Evolutionary conservation across 2,888 invertebrate genomes (phyloP).

Genomic region (Oligia strigilis): DNA sequence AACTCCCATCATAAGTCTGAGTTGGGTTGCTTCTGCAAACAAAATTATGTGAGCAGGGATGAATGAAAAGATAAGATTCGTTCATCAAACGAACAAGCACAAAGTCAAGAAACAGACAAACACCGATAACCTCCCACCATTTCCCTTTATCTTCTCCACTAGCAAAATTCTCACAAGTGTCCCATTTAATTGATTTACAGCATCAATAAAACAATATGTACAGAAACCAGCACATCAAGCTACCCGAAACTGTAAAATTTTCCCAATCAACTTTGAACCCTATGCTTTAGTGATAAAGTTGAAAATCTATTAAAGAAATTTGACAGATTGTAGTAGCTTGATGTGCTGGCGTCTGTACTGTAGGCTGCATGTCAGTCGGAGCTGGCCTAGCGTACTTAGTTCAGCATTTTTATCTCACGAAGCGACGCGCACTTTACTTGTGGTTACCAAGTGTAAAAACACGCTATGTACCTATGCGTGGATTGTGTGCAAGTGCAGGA

Average conservation of each 20-base stretch:
- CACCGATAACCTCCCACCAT: neutral
- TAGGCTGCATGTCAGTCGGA: neutral
- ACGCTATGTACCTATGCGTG: too few relatives aligned
- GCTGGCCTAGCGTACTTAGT: neutral
- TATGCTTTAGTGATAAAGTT: too few relatives aligned
- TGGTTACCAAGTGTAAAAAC: too few relatives aligned
- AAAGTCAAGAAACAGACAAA: neutral
- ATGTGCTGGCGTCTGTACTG: neutral
- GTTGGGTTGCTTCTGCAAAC: neutral
- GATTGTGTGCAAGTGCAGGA: too few relatives aligned
- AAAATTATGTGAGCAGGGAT: neutral
- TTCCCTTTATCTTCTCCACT: neutral
- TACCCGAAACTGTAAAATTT: too few relatives aligned
- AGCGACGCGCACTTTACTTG: too few relatives aligned
- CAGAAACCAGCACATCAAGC: too few relatives aligned
- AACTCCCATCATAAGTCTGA: neutral
- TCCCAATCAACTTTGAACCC: too few relatives aligned
- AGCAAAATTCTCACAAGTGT: slow-evolving; percentile 50
- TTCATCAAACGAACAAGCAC: neutral
- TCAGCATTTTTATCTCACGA: too few relatives aligned
- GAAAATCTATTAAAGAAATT: too few relatives aligned
- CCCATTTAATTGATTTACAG: slow-evolving; percentile 43
- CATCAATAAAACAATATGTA: slow-evolving; percentile 29
- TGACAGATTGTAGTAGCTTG: too few relatives aligned
- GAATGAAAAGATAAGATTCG: neutral